Percentiles rank a stretch among this genome's conserved stretches.
Conservation (phyloP, 2,797 vertebrate species). For the Takifugu ocellatus region DNA sequence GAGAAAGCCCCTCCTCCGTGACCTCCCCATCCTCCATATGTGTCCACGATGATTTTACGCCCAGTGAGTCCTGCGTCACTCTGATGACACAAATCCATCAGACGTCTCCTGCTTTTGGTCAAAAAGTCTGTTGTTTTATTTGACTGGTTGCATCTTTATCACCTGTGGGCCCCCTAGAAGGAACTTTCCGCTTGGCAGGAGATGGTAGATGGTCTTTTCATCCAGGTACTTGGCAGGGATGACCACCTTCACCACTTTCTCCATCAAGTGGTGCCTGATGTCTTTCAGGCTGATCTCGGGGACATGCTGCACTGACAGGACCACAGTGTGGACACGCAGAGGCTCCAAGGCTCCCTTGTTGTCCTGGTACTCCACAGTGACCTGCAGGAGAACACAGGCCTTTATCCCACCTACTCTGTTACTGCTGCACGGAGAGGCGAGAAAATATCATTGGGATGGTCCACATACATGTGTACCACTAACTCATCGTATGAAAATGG, state of each 20-base stretch:
- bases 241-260: constrained; percentile 72
- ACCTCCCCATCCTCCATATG: constrained; percentile 77
- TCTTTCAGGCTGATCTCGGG: constrained; percentile 65
- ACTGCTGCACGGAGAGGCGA: background rate
- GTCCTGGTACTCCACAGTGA: constrained; percentile 77
- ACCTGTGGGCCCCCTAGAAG: constrained; percentile 72
- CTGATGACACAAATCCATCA: constrained; percentile 33
- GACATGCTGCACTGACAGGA: constrained; percentile 76
- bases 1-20: constrained; percentile 80
- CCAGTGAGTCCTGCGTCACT: constrained; percentile 77
- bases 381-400: constrained; percentile 44
- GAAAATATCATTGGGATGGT: background rate
- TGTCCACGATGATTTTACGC: constrained; percentile 79
- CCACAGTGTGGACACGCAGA: constrained; percentile 72
- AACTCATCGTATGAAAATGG: too few species aligned
- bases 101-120: background rate
- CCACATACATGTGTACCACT: too few species aligned
- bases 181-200: constrained; percentile 77
- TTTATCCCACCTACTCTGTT: background rate
- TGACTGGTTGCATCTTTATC: background rate
- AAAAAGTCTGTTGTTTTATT: background rate
- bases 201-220: constrained; percentile 73
- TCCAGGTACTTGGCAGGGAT: constrained; percentile 74
- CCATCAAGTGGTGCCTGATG: constrained; percentile 68
- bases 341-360: constrained; percentile 74